A percentile compares a stretch with the other conserved stretches of the same genome.
Conservation (phyloP, 2,113 vertebrate species). For the Prunella fulvescens region DNA sequence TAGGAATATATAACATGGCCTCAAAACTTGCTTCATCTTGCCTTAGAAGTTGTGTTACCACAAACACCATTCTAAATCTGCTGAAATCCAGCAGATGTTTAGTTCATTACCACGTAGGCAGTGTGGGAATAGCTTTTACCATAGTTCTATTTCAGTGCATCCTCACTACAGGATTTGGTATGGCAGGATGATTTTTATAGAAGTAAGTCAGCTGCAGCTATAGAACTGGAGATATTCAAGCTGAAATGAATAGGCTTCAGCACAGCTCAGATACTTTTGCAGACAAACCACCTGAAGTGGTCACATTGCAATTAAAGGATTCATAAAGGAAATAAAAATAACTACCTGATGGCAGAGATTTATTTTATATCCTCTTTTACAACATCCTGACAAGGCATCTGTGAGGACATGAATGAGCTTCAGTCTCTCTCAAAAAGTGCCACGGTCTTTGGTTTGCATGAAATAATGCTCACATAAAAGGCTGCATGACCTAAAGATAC, state of each 20-base stretch:
- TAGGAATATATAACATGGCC: not conserved
- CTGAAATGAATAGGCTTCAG: not conserved
- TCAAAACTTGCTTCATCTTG: not conserved
- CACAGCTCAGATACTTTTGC: not conserved
- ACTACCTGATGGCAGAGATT: not conserved
- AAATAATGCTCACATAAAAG: not conserved
- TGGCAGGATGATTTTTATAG: not conserved
- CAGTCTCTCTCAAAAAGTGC: not conserved
- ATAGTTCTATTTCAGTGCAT: not conserved
- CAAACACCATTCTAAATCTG: not conserved
- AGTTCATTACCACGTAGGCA: not conserved
- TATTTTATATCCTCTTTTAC: not conserved
- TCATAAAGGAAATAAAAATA: not conserved
- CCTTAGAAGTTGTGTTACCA: not conserved
- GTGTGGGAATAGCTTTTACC: not conserved
- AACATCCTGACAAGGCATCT: not conserved
- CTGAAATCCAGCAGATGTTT: not conserved
- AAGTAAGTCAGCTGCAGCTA: not conserved
- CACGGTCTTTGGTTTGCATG: not conserved
- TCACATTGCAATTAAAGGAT: not conserved
- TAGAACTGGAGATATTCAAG: not conserved
- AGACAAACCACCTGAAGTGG: not conserved
- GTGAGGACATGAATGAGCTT: not conserved
- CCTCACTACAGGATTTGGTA: not conserved
- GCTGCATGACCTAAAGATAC: not conserved